Evolutionary conservation across 2,797 vertebrate genomes (phyloP).

Genomic region (Scleropages formosus): DNA sequence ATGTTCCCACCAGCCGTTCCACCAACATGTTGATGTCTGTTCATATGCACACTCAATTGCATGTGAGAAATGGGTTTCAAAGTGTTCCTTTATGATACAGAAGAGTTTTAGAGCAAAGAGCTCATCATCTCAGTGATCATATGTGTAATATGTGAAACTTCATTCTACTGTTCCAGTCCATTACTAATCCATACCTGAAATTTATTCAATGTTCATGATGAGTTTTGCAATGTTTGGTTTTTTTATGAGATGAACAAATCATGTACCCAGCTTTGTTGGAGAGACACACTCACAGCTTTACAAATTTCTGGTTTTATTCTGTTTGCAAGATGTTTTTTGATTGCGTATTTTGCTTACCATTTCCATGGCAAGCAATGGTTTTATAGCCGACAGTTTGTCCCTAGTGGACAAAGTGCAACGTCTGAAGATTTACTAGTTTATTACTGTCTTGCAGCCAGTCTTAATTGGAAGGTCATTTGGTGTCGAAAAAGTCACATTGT

Average conservation of each 20-base stretch:
- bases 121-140: background rate
- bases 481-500: constrained; percentile 59
- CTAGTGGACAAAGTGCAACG: constrained; percentile 56
- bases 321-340: constrained; percentile 53
- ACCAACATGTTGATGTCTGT: background rate
- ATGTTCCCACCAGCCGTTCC: background rate
- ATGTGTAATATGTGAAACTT: background rate
- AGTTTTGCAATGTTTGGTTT: background rate
- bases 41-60: background rate
- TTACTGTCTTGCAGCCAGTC: constrained; percentile 54
- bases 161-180: too few species aligned
- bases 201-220: background rate
- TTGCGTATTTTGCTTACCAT: constrained; percentile 56
- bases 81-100: background rate
- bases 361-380: constrained; percentile 64
- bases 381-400: constrained; percentile 61
- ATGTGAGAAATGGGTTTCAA: background rate
- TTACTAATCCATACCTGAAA: background rate
- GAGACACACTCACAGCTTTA: background rate
- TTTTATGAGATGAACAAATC: background rate
- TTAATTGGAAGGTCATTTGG: constrained; percentile 69
- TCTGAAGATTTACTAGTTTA: constrained; percentile 60
- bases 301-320: constrained; percentile 48
- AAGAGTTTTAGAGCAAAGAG: background rate
- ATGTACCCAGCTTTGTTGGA: background rate